Percentiles rank a stretch among this genome's conserved stretches.
These are phyloP conservation scores for Diglossa cyanea DNA, from an alignment of 2,797 vertebrate genomes.

Conservation along the genomic window DNA sequence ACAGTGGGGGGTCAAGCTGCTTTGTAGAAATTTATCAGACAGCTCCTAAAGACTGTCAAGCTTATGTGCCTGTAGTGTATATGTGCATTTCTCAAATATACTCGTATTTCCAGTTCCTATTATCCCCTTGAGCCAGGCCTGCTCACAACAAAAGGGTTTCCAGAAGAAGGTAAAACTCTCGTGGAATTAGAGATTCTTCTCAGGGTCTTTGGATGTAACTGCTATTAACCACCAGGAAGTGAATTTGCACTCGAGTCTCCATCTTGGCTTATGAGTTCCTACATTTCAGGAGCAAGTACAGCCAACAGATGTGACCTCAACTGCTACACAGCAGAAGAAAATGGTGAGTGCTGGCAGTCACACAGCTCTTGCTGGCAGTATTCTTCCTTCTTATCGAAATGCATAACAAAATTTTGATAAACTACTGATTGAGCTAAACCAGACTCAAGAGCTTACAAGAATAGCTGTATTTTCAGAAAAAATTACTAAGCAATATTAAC, in stretches of 20 bases:
- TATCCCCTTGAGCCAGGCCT: neutral
- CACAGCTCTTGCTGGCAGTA: neutral
- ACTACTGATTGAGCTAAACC: neutral
- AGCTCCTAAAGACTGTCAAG: slow-evolving; percentile 18
- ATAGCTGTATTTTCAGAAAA: neutral
- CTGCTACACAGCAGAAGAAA: neutral
- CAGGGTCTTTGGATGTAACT: neutral
- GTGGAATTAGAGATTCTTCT: neutral
- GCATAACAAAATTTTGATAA: neutral
- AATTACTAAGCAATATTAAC: neutral
- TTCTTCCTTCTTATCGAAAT: neutral
- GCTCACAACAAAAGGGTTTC: neutral
- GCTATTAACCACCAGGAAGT: neutral
- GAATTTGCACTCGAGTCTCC: neutral
- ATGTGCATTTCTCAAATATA: neutral
- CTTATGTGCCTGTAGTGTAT: neutral
- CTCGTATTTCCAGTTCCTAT: neutral
- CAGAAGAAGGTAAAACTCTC: neutral
- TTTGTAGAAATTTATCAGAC: slow-evolving; percentile 38
- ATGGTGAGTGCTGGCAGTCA: neutral
- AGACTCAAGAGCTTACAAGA: neutral
- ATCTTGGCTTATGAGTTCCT: neutral
- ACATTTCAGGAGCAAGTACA: neutral
- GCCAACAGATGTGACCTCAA: neutral
- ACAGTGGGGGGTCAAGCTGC: slow-evolving; percentile 6